Evolutionary conservation across 92 coral and sea anemone genomes (phyloP).

Genomic region (Ricordea florida): DNA sequence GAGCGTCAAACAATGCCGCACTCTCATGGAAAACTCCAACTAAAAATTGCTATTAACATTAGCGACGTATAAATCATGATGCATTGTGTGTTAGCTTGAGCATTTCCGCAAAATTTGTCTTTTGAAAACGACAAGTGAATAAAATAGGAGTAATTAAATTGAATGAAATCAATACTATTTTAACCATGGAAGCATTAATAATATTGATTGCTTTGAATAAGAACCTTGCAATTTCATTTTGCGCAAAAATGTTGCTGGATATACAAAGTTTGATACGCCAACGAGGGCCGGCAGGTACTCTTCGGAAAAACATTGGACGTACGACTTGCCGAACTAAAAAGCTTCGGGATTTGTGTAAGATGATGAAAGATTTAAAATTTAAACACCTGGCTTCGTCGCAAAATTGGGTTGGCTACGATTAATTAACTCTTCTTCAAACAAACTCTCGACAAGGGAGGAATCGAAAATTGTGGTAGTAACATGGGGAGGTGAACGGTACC

Average conservation of each 20-base stretch:
- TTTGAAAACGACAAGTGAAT: not conserved
- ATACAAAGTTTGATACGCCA: no score
- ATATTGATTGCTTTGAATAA: not conserved
- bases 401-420: not conserved
- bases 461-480: no score
- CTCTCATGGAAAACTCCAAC: not conserved
- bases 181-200: not conserved
- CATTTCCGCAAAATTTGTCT: conserved; percentile 1
- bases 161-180: not conserved
- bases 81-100: not conserved
- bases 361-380: not conserved
- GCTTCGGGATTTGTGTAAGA: not conserved
- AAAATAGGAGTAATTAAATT: not conserved
- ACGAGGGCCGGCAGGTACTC: no score
- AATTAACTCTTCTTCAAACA: conserved; percentile 5
- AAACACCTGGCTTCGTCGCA: not conserved
- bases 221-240: no score
- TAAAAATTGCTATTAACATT: not conserved
- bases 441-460: not conserved
- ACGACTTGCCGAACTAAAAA: not conserved
- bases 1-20: no score
- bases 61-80: not conserved
- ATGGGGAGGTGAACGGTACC: no score
- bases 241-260: no score
- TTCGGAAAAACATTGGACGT: not conserved